Evolutionary conservation across 1,140 invertebrate genomes (phyloP).

Genomic region (Sweltsa coloradensis): DNA sequence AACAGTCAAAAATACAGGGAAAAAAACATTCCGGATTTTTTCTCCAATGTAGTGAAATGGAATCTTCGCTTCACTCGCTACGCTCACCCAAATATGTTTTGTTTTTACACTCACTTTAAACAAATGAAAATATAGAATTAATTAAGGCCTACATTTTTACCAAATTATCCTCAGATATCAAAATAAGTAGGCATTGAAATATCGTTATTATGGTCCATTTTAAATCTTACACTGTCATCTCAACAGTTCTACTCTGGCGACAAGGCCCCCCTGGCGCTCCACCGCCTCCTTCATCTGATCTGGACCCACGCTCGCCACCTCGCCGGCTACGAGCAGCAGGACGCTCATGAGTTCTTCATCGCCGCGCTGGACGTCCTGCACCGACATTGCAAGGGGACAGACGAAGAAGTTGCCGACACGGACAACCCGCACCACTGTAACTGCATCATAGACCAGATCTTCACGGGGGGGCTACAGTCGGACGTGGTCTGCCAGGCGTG

Average conservation of each 20-base stretch:
- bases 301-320: slow-evolving; percentile 94
- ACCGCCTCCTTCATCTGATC: slow-evolving; percentile 81
- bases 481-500: slow-evolving; percentile 94
- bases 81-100: too few relatives aligned
- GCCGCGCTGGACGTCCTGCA: slow-evolving; percentile 88
- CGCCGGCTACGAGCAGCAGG: slow-evolving; percentile 94
- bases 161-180: too few relatives aligned
- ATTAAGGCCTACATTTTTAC: too few relatives aligned
- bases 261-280: slow-evolving; percentile 74
- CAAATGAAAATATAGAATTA: too few relatives aligned
- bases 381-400: slow-evolving; percentile 49
- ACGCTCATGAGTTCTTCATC: slow-evolving; percentile 98
- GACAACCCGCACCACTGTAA: slow-evolving; percentile 63
- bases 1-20: too few relatives aligned
- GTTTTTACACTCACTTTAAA: too few relatives aligned
- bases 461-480: slow-evolving; percentile 90
- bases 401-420: slow-evolving; percentile 22
- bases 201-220: too few relatives aligned
- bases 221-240: too few relatives aligned
- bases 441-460: slow-evolving; percentile 96
- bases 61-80: too few relatives aligned
- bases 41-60: too few relatives aligned
- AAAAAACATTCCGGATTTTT: too few relatives aligned
- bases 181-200: too few relatives aligned
- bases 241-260: slow-evolving; percentile 82